phyloP scores from a whole-genome alignment of 2,797 vertebrate species.

The Helostoma temminkii region DNA sequence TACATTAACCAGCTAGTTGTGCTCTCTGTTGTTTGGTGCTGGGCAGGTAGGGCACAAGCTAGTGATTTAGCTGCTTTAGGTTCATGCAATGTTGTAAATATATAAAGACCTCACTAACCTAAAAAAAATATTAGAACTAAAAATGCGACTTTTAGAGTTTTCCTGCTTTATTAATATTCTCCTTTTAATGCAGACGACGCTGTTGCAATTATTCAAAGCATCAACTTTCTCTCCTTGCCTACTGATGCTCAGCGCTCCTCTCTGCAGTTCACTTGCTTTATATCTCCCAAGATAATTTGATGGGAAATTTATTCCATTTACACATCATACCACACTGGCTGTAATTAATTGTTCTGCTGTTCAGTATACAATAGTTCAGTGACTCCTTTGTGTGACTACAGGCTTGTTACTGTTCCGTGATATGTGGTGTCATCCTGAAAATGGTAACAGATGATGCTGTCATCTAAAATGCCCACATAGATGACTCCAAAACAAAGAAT shows the following conservation, averaged over 20 bases:
- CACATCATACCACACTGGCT: conserved; percentile 81
- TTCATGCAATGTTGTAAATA: too few relatives aligned
- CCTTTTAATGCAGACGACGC: conserved; percentile 49
- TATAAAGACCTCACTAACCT: too few relatives aligned
- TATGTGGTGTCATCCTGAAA: conserved; percentile 52
- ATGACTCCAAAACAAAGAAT: conserved; percentile 65
- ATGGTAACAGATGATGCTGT: conserved; percentile 72
- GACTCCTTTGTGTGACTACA: conserved; percentile 79
- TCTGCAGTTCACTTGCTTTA: conserved; percentile 75
- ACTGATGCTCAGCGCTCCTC: conserved; percentile 73
- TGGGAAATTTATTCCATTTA: conserved; percentile 84
- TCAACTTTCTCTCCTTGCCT: conserved; percentile 65
- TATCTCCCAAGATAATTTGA: conserved; percentile 83
- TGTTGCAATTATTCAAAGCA: conserved; percentile 76
- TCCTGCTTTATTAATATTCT: conserved; percentile 20
- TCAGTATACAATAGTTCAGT: conserved; percentile 80
- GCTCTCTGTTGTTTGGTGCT: too few relatives aligned
- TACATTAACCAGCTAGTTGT: too few relatives aligned
- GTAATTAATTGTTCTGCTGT: conserved; percentile 86
- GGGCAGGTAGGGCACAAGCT: too few relatives aligned
- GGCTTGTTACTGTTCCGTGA: conserved; percentile 61
- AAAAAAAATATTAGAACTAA: too few relatives aligned
- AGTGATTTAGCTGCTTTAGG: too few relatives aligned
- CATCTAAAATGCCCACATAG: conserved; percentile 60
- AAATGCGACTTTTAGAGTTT: conserved; percentile 29